A percentile compares a stretch with the other conserved stretches of the same genome.
These are phyloP conservation scores for Malacosoma neustria DNA, from an alignment of 2,888 invertebrate species.

Conservation along the genomic window DNA sequence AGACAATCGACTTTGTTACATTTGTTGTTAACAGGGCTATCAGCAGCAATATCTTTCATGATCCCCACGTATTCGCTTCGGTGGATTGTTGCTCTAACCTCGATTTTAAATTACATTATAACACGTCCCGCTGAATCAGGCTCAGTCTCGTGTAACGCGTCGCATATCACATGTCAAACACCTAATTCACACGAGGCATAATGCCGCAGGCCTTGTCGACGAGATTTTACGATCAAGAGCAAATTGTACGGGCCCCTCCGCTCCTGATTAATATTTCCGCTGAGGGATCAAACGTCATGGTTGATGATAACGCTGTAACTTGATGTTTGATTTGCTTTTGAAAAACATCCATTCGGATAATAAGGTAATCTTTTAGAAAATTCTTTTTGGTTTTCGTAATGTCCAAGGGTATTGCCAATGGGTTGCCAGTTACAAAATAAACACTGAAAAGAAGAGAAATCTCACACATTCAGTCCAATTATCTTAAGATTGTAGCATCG, in stretches of 20 bases:
- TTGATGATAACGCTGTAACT: not conserved
- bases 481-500: no score
- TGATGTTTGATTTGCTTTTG: no score
- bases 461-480: no score
- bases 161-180: constrained; percentile 7
- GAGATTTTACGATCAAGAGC: constrained; percentile 10
- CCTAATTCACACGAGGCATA: constrained; percentile 9
- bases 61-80: constrained; percentile 1
- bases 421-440: no score
- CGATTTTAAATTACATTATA: not conserved
- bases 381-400: no score
- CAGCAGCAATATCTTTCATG: no score
- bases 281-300: constrained; percentile 4
- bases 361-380: no score
- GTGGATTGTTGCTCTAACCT: not conserved
- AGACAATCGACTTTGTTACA: no score
- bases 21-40: no score
- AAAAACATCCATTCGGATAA: no score
- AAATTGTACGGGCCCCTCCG: constrained; percentile 9
- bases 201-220: constrained; percentile 2
- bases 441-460: no score
- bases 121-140: not conserved
- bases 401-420: no score
- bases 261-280: constrained; percentile 14
- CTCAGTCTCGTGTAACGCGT: not conserved